phyloP scores from a whole-genome alignment of 2,113 vertebrate species.

The Amazona guildingii region DNA sequence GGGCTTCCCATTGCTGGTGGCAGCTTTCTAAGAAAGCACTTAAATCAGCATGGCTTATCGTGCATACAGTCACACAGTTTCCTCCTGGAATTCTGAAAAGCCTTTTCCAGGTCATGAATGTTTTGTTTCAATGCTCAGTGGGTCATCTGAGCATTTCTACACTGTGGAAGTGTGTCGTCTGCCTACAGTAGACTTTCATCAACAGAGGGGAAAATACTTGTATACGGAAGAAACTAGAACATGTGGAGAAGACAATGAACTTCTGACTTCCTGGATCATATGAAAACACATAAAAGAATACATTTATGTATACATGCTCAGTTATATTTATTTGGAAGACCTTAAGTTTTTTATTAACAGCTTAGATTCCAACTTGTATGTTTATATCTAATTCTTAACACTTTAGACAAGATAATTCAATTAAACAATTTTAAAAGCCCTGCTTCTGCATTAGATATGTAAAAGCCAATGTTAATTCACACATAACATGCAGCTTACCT shows the following conservation, averaged over 20 bases:
- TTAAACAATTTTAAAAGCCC: accelerated
- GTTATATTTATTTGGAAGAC: neutral
- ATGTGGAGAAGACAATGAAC: neutral
- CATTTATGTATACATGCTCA: neutral
- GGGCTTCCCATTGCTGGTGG: neutral
- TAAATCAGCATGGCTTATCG: accelerated
- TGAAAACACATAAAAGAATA: neutral
- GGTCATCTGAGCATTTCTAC: accelerated
- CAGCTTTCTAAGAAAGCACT: neutral
- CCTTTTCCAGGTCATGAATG: accelerated
- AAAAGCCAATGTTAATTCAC: accelerated
- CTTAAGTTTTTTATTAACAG: neutral
- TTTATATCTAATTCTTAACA: neutral
- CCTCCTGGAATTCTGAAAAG: neutral
- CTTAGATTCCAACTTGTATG: neutral
- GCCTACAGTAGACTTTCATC: neutral
- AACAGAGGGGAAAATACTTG: neutral
- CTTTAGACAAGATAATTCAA: neutral
- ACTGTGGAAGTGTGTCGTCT: accelerated
- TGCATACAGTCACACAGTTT: neutral
- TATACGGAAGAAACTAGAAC: neutral
- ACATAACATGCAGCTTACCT: neutral
- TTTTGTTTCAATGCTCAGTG: neutral
- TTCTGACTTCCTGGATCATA: neutral
- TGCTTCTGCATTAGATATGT: accelerated